Percentiles rank a stretch among this genome's conserved stretches.
phyloP scores from a whole-genome alignment of 2,113 vertebrate species.

The Microtus richardsoni region DNA sequence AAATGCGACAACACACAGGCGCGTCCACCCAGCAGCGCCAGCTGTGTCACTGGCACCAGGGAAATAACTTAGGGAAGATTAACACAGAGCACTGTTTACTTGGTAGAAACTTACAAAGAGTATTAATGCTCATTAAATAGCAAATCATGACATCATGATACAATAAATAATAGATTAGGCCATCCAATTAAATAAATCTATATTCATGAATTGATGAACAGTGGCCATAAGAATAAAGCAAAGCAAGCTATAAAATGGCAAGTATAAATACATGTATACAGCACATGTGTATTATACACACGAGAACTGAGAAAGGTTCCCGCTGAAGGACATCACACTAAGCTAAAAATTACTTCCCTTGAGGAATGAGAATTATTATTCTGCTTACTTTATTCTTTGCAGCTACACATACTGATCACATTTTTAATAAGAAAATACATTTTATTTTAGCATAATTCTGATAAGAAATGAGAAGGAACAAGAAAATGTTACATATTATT shows the following conservation, averaged over 20 bases:
- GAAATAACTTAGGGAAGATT: not conserved
- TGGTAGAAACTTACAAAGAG: not conserved
- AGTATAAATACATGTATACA: no score
- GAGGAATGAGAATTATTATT: not conserved
- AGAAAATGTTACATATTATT: not conserved
- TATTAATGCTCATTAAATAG: not conserved
- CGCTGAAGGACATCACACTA: not conserved
- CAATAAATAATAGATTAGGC: not conserved
- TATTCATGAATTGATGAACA: not conserved
- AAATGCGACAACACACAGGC: not conserved
- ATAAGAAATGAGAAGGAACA: not conserved
- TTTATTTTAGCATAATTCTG: not conserved
- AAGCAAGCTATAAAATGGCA: not conserved
- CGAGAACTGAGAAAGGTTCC: not conserved
- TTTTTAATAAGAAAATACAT: conserved; percentile 1
- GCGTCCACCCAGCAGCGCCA: not conserved
- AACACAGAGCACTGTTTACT: not conserved
- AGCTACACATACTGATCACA: not conserved
- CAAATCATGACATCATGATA: not conserved
- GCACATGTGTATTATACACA: not conserved
- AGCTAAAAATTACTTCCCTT: not conserved
- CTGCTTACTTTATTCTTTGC: not conserved
- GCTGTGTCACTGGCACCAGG: not conserved
- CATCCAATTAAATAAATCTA: not conserved
- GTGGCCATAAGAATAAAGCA: not conserved